Evolutionary conservation across 2,113 vertebrate species (phyloP).

Genomic region (Spea bombifrons): DNA sequence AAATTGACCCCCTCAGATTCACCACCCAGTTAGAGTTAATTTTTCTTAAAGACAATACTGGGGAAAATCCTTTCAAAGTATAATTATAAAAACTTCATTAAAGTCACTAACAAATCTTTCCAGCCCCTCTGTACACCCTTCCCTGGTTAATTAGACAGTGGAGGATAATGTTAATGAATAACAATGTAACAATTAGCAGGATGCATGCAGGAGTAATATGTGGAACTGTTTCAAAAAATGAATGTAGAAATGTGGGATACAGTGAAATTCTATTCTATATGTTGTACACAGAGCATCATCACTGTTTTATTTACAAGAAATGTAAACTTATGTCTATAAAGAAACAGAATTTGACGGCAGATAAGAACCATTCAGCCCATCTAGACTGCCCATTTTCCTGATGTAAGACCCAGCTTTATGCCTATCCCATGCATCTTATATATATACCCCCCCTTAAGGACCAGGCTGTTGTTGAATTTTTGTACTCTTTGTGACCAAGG

Average conservation of each 20-base stretch:
- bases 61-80: conserved; percentile 67
- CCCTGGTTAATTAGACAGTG: conserved; percentile 74
- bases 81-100: conserved; percentile 81
- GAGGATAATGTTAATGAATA: conserved; percentile 71
- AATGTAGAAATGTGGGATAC: neutral
- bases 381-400: no score
- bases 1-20: conserved; percentile 10
- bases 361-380: no score
- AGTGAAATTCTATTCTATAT: no score
- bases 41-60: conserved; percentile 67
- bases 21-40: conserved; percentile 56
- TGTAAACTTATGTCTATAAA: no score
- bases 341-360: no score
- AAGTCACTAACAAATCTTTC: conserved; percentile 64
- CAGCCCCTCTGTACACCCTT: conserved; percentile 45
- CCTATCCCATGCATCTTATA: no score
- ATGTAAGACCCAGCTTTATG: no score
- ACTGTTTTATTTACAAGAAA: no score
- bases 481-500: no score
- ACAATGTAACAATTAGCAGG: conserved; percentile 60
- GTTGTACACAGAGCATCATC: no score
- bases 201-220: conserved; percentile 29
- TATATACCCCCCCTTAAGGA: no score
- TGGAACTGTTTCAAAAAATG: conserved; percentile 9
- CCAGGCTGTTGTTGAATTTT: no score